A percentile compares a stretch with the other conserved stretches of the same genome.
Evolutionary conservation across 2,797 vertebrate species (phyloP).

Genomic region (Esox masquinongy): DNA sequence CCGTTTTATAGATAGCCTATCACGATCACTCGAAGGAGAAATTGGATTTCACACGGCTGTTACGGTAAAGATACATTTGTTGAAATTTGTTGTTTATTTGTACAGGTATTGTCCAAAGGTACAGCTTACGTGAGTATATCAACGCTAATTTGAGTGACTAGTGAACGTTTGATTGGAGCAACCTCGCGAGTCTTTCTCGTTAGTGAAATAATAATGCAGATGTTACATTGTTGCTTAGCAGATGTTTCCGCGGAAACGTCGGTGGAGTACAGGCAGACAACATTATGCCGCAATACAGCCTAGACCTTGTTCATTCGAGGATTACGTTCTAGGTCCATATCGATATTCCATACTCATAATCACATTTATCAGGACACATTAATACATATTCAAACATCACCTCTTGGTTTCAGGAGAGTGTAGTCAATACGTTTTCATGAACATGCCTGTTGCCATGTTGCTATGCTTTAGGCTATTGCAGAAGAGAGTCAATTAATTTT

Average conservation of each 20-base stretch:
- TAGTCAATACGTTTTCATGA: neutral
- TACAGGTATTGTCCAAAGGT: neutral
- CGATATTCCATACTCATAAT: neutral
- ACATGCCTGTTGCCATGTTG: neutral
- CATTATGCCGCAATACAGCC: neutral
- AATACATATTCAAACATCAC: neutral
- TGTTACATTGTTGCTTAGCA: neutral
- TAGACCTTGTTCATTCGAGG: neutral
- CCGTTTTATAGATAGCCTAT: neutral
- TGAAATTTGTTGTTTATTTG: neutral
- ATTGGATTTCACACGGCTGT: neutral
- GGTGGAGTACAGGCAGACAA: neutral
- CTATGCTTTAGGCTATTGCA: neutral
- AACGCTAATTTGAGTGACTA: neutral
- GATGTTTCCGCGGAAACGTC: neutral
- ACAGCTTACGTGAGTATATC: neutral
- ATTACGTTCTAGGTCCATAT: neutral
- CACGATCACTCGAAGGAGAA: neutral
- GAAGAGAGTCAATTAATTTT: neutral
- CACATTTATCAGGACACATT: neutral
- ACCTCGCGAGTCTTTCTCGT: neutral
- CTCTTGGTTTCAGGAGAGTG: neutral
- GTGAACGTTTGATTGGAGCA: neutral
- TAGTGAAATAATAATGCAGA: neutral
- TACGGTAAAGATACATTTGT: neutral